phyloP scores from a whole-genome alignment of 2,888 invertebrate genomes.

The Machimus rusticus region DNA sequence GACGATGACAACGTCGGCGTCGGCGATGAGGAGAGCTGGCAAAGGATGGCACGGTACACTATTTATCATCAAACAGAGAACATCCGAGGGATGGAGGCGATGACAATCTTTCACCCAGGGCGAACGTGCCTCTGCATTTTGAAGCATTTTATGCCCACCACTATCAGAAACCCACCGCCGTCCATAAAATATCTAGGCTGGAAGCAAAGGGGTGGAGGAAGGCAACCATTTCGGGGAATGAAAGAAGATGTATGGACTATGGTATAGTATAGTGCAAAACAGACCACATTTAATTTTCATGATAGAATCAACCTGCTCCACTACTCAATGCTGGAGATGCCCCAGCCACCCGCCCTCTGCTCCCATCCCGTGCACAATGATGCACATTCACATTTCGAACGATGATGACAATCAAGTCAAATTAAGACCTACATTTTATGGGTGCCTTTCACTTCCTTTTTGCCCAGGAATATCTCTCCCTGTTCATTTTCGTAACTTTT shows the following conservation, averaged over 20 bases:
- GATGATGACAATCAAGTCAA: slow-evolving; percentile 6
- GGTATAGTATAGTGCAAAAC: neutral
- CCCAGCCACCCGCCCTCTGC: neutral
- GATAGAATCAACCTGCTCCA: neutral
- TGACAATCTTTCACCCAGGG: neutral
- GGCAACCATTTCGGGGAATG: neutral
- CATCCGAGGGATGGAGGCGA: neutral
- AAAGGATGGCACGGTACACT: neutral
- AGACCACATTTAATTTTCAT: neutral
- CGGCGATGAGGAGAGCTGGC: neutral
- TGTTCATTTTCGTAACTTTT: neutral
- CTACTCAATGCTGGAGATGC: neutral
- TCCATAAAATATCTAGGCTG: neutral
- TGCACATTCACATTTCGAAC: neutral
- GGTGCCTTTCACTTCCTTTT: neutral
- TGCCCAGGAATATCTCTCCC: neutral
- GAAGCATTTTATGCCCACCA: neutral
- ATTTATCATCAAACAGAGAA: slow-evolving; percentile 7
- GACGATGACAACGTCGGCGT: neutral
- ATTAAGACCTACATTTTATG: slow-evolving; percentile 21
- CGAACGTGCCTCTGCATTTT: slow-evolving; percentile 20
- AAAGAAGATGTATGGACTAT: neutral
- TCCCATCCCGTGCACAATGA: neutral
- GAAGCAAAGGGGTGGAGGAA: neutral
- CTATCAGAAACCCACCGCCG: neutral